Conservation (phyloP, 2,113 vertebrate genomes). For the Corvus hawaiiensis region DNA sequence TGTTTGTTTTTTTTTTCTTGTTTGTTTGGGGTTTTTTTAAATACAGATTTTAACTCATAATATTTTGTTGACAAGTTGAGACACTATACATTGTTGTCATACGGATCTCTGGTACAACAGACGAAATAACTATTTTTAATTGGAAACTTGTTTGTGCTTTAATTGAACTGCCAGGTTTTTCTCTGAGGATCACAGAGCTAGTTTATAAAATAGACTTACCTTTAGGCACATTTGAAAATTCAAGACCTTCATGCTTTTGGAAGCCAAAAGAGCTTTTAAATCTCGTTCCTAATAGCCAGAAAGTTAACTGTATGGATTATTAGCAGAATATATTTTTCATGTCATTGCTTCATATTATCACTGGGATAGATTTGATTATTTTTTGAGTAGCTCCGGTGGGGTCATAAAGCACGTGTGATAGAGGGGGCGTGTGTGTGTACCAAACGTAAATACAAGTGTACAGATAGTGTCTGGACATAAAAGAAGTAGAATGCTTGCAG, state of each 20-base stretch:
- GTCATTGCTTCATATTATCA: background rate
- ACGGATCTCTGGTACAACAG: background rate
- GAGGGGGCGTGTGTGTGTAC: background rate
- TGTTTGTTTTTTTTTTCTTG: background rate
- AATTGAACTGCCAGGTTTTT: background rate
- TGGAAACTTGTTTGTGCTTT: background rate
- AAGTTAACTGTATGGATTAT: background rate
- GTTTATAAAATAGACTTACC: background rate
- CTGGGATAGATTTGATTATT: background rate
- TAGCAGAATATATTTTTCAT: background rate
- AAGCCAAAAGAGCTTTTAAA: background rate
- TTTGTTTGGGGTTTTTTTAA: background rate
- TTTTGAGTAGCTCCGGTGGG: background rate
- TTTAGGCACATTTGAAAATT: background rate
- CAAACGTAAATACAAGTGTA: background rate
- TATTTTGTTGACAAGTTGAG: background rate
- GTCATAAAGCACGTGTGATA: background rate
- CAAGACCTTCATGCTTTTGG: background rate
- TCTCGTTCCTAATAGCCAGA: background rate
- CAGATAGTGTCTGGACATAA: background rate
- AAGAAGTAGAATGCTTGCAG: constrained; percentile 7
- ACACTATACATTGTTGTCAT: background rate
- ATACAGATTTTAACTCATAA: background rate
- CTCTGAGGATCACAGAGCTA: background rate
- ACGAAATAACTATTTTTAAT: background rate